Conservation (phyloP, 2,888 invertebrate genomes). For the Isotomurus palustris region DNA sequence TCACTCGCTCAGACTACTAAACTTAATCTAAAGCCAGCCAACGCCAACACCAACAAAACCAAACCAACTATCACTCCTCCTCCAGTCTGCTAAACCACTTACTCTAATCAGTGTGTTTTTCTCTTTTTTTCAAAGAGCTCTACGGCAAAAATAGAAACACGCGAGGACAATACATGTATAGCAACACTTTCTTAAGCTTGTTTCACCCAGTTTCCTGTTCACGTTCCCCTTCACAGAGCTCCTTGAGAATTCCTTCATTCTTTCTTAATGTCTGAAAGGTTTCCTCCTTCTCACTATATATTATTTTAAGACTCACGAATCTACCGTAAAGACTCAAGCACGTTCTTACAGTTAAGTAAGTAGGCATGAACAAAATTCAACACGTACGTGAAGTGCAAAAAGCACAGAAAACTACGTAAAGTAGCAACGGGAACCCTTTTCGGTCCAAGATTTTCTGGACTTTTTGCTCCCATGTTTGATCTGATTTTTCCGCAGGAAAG, state of each 20-base stretch:
- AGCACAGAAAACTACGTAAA: too few relatives aligned
- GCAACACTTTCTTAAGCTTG: conserved; percentile 3
- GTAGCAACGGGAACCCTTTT: too few relatives aligned
- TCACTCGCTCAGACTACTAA: background rate
- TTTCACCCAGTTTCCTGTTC: conserved; percentile 10
- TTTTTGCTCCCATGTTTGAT: conserved; percentile 3
- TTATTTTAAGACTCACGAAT: background rate
- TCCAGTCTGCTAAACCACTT: conserved; percentile 12
- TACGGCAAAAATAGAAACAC: background rate
- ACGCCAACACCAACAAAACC: background rate
- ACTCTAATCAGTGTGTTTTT: conserved; percentile 11
- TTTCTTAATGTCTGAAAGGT: too few relatives aligned
- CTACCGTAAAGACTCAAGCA: background rate
- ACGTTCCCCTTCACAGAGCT: conserved; percentile 7
- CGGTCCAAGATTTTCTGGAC: background rate
- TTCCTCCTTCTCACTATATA: too few relatives aligned
- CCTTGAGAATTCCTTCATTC: background rate
- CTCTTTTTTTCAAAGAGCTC: background rate
- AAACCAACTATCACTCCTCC: conserved; percentile 3
- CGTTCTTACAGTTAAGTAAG: background rate
- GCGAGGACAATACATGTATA: background rate
- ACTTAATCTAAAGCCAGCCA: background rate
- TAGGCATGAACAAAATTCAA: too few relatives aligned
- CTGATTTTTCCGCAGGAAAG: conserved; percentile 1
- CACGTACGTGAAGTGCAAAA: too few relatives aligned